These are phyloP conservation scores for Limulus polyphemus DNA, from an alignment of 2,888 invertebrate genomes.

Conservation along the genomic window DNA sequence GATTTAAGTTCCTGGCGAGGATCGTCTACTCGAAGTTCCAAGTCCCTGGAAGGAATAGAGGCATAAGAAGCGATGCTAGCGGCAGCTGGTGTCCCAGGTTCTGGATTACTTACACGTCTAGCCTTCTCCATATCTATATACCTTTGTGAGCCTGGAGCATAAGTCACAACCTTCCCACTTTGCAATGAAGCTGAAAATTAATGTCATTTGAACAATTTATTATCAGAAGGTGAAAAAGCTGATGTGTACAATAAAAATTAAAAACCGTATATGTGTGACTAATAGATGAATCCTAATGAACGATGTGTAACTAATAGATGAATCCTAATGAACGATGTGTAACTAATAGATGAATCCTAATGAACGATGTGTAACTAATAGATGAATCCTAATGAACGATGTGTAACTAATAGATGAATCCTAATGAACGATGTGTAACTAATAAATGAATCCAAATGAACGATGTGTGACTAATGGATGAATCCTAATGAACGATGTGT, in stretches of 20 bases:
- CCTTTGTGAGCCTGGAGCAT: constrained; percentile 17
- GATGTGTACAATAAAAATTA: neutral
- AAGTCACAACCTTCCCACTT: constrained; percentile 21
- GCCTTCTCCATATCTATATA: constrained; percentile 26
- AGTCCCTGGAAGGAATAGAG: constrained; percentile 11
- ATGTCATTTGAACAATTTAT: too few species aligned
- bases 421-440: too few species aligned
- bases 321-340: too few species aligned
- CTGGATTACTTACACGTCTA: constrained; percentile 12
- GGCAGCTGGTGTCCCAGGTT: constrained; percentile 7
- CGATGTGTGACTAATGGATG: too few species aligned
- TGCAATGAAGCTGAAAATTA: constrained; percentile 1
- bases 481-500: too few species aligned
- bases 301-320: too few species aligned
- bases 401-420: too few species aligned
- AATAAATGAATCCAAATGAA: too few species aligned
- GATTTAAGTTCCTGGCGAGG: constrained; percentile 17
- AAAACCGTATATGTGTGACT: neutral
- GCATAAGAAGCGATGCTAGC: constrained; percentile 15
- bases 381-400: too few species aligned
- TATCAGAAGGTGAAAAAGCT: neutral
- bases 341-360: too few species aligned
- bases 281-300: too few species aligned
- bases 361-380: too few species aligned
- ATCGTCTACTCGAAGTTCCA: constrained; percentile 10